A percentile compares a stretch with the other conserved stretches of the same genome.
These are phyloP conservation scores for Dolomedes plantarius DNA, from an alignment of 2,888 invertebrate genomes.

Conservation along the genomic window DNA sequence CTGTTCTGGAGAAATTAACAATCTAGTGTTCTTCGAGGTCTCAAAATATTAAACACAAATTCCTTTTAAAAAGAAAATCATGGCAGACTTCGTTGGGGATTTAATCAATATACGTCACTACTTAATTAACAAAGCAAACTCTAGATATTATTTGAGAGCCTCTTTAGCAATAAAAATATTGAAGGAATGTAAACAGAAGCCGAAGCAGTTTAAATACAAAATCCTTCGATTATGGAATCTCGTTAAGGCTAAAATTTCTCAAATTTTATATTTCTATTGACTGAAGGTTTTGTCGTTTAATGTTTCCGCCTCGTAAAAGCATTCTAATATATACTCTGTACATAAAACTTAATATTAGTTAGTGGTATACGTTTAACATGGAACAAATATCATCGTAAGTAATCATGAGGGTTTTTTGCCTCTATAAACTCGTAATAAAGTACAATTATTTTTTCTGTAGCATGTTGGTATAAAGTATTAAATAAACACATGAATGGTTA, in stretches of 20 bases:
- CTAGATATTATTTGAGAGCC: conserved; percentile 6
- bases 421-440: too few species aligned
- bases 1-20: not conserved
- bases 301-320: too few species aligned
- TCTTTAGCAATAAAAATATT: not conserved
- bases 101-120: conserved; percentile 47
- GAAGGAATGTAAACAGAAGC: not conserved
- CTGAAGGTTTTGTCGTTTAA: too few species aligned
- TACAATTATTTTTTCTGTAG: too few species aligned
- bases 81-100: conserved; percentile 9
- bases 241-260: not conserved
- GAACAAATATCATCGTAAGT: too few species aligned
- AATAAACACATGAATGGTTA: too few species aligned
- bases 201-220: not conserved
- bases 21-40: not conserved
- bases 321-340: too few species aligned
- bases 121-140: conserved; percentile 32
- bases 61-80: not conserved
- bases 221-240: not conserved
- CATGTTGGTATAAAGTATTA: too few species aligned
- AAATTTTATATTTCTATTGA: too few species aligned
- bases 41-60: not conserved
- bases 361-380: too few species aligned
- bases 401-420: too few species aligned
- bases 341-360: too few species aligned